phyloP scores from a whole-genome alignment of 1,140 invertebrate species.

The Apis dorsata region DNA sequence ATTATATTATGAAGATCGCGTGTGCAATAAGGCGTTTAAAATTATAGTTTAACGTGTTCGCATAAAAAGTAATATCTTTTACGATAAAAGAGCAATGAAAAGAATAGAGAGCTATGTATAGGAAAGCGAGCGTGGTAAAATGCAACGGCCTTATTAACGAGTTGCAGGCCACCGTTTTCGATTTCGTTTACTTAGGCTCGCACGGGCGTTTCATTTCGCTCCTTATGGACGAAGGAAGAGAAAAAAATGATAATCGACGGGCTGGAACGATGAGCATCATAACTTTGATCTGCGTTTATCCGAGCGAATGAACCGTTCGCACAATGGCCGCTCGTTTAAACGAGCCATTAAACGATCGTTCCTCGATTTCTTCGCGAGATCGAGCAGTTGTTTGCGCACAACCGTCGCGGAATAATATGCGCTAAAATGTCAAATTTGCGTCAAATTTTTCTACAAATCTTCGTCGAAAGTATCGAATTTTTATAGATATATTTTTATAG shows the following conservation, averaged over 20 bases:
- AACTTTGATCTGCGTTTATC: conserved; percentile 55
- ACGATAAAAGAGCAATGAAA: not conserved
- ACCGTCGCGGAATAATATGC: not conserved
- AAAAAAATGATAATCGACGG: conserved; percentile 57
- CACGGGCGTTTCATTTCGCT: conserved; percentile 20
- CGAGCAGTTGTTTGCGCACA: not conserved
- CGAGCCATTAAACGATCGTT: conserved; percentile 60
- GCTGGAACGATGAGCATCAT: conserved; percentile 42
- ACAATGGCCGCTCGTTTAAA: conserved; percentile 51
- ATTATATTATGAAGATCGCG: too few species aligned
- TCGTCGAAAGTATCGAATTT: too few species aligned
- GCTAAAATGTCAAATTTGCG: not conserved
- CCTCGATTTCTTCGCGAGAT: conserved; percentile 12
- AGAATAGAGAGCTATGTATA: not conserved
- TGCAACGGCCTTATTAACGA: not conserved
- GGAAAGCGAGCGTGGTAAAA: not conserved
- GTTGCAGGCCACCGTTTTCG: not conserved
- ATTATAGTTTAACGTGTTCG: too few species aligned
- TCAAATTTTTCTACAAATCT: not conserved
- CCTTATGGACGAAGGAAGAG: conserved; percentile 15
- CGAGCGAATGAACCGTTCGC: conserved; percentile 28
- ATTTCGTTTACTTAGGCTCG: conserved; percentile 41
- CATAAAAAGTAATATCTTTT: too few species aligned
- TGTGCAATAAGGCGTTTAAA: too few species aligned
- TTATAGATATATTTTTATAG: too few species aligned